These are phyloP conservation scores for Lytechinus pictus DNA, from an alignment of 35 echinoderm and acorn worm genomes.

Conservation along the genomic window DNA sequence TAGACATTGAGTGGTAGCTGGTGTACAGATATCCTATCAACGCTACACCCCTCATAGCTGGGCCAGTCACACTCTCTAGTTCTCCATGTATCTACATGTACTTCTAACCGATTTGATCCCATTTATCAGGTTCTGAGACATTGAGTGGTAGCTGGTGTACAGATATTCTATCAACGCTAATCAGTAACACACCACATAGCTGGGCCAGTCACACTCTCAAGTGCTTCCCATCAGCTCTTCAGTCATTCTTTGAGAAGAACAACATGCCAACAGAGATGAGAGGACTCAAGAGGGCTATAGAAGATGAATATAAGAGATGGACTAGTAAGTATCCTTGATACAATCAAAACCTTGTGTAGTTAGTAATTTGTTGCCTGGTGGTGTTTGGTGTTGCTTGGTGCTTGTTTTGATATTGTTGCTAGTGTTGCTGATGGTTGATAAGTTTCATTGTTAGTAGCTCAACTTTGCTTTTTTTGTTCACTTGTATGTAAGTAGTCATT, in stretches of 20 bases:
- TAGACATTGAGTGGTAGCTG: too few species aligned
- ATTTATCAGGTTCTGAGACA: slow-evolving; percentile 79
- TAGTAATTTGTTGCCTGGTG: too few species aligned
- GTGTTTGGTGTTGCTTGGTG: too few species aligned
- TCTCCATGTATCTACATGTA: neutral
- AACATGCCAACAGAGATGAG: slow-evolving; percentile 65
- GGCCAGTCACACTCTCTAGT: too few species aligned
- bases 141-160: slow-evolving; percentile 78
- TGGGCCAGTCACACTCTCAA: slow-evolving; percentile 92
- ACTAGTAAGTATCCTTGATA: slow-evolving; percentile 60
- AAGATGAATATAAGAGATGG: slow-evolving; percentile 90
- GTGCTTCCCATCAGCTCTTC: slow-evolving; percentile 91
- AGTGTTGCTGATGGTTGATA: too few species aligned
- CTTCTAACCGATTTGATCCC: neutral
- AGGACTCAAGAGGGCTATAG: slow-evolving; percentile 80
- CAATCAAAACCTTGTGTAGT: neutral
- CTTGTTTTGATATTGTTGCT: too few species aligned
- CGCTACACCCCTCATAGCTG: too few species aligned
- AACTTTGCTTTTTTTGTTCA: too few species aligned
- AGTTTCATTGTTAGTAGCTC: too few species aligned
- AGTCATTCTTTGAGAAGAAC: slow-evolving; percentile 92
- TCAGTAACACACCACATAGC: slow-evolving; percentile 93
- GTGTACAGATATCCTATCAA: too few species aligned
- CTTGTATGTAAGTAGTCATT: too few species aligned
- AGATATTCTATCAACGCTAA: slow-evolving; percentile 77